Base-by-base conservation (phyloP, 2,888 invertebrate genomes). In the Octodonta nipae region DNA sequence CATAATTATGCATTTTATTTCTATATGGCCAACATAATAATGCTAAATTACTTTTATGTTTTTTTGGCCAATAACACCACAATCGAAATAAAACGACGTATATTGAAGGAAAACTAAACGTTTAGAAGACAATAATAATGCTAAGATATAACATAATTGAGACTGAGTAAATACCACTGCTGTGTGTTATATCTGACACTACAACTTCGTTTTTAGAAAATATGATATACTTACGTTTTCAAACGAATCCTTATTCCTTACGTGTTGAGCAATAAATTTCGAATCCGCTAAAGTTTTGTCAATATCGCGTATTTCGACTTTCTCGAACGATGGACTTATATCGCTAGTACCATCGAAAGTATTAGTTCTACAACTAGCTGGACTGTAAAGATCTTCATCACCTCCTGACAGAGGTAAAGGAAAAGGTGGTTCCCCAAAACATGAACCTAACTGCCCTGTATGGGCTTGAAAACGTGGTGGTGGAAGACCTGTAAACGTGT, bases 231-330 rank as follows among this genome's bases (percentile, higher is more conserved):
- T 81, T 70, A 89, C 89, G 64, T 81, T 85, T 64, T 87, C 88
- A 63, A 88, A 91, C 62, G 83, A 84, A 66, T 91, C 89, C 66
- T 88, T 86, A 68, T 91, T 91, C 65, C 78, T 83, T 62, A 88
- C 86, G 63, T 91, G 91, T 66, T 91, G 91, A 57, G 89, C 89
- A 67, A 91, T 88, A 65, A 91, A 91, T 55, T 84, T 78, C 46
- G 89, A 86, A 51, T 88, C 87, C 59, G 86, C 85, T 63, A 88
- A 79, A 53, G 89, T 86, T 64, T 86, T 86, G 64, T 89, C 88
- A 73, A 87, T 80, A 65, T 85, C 85, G 59, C 81, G 74, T 46
- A 83, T 72, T 49, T 74, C 77, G 41, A 81, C 76, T 61, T 82
- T 81, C 52, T 86, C 85, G 60, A 83, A 79, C 50, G 82, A 80